Evolutionary conservation across 2,888 invertebrate species (phyloP), one percentile per base, ranked within the genome.

Genomic region (Sinotaia quadrata): DNA sequence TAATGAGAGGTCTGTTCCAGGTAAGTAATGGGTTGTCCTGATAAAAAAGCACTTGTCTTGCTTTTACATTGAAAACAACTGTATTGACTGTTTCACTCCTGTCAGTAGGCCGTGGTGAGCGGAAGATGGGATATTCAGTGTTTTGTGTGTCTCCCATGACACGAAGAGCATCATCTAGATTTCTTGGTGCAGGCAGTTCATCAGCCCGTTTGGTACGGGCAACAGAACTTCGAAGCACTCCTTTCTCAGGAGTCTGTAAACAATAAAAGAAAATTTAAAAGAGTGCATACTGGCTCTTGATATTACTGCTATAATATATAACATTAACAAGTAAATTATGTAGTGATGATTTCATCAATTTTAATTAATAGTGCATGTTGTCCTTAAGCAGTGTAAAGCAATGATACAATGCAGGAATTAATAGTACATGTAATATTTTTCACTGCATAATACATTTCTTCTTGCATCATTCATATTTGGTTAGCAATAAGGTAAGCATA

Each of bases 61-160:
- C 61, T 12, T 72, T 57, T 33, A 78, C 49, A 51, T 80, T 73
- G 59, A 76, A 75, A 18, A 76, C 65, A 2, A 75, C 75, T 36
- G 78, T 77, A n/a, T 71, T 67, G 12, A 75, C 67, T 5, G 80
- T 79, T 5, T 56, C 71, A 3, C 68, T 54, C 2, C 37, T 31
- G 51, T 77, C 75, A 31, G 71, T 74, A 8, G 69, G 67, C 8
- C 73, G 65, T 0, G 72, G 73, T 10, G 68, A 65, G 15, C 76
- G 54, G 61, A 72, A 79, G 51, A 80, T 75, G 21, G 78, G 78
- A 27, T 77, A 76, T 15, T 68, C 18, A 10, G 61, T n/a, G 51
- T 76, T 69, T 12, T 31, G 44, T 8, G 73, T 67, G 31, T 80
- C 80, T 2, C 77, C 78, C 34, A 80, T 68, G 36, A 80, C 69